phyloP scores from a whole-genome alignment of 2,113 vertebrate species.

The Equus quagga region DNA sequence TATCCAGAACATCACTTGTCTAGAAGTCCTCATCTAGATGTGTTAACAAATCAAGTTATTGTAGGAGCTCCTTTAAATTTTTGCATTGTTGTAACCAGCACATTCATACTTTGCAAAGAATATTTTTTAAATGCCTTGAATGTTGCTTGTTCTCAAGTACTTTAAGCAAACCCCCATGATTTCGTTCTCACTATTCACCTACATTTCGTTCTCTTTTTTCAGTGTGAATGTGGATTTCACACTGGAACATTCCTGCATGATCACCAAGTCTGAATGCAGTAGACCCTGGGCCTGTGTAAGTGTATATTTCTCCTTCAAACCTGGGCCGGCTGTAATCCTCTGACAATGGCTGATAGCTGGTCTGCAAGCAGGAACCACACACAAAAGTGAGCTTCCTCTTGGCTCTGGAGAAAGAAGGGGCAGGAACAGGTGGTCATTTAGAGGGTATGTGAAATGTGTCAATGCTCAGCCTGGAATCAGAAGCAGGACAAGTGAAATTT shows the following conservation, averaged over 20 bases:
- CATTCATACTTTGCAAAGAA: not conserved
- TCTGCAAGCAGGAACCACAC: not conserved
- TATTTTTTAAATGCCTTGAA: not conserved
- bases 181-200: not conserved
- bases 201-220: not conserved
- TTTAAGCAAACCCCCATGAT: not conserved
- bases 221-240: not conserved
- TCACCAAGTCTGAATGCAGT: not conserved
- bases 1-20: not conserved
- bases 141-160: not conserved
- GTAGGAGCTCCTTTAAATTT: not conserved
- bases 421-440: not conserved
- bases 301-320: not conserved
- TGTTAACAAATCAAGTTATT: not conserved
- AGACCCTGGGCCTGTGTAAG: fast-evolving
- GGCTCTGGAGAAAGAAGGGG: not conserved
- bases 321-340: too few species aligned
- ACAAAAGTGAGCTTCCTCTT: not conserved
- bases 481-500: not conserved
- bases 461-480: not conserved
- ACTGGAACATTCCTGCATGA: not conserved
- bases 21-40: not conserved
- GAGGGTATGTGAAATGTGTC: not conserved
- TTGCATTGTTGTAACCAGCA: not conserved
- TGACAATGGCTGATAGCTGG: not conserved